Base-by-base conservation (phyloP, 2,797 vertebrate species). In the Sebastes kiyomatsui region DNA sequence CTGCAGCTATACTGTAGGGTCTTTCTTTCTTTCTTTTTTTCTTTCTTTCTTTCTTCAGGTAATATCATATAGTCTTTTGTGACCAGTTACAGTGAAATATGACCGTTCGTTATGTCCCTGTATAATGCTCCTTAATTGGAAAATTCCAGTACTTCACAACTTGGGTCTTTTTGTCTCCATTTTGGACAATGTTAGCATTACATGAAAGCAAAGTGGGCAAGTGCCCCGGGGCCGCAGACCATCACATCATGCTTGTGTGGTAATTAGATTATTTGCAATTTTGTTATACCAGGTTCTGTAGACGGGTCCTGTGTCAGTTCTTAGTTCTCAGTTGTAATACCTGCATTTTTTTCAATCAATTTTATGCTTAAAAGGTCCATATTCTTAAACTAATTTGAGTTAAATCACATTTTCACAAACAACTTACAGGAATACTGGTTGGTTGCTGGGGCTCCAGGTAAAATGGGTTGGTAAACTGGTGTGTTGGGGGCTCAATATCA, bases 11-110 rank as follows among this genome's bases (percentile, higher is more conserved):
- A 46, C 42, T 18, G 16, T 46, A 16, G 42, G 13, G 22, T 49
- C 10, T 62, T 42, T 61, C 10, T 64, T 66, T 71, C 10, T 61
- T 64, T 69, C 18, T 65, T 73, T 60, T 56, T 32, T n/a, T 35
- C 33, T 65, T 76, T 61, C 65, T 32, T 25, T 38, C 35, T 65
- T 76, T 61, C 66, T 32, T n/a, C 25, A 8, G 6, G 22, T 28
- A 6, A n/a, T 32, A 46, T 30, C 25, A 30, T 22, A 65, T 16
- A 38, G 23, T 30, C 20, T 49, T n/a, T 20, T 52, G 38, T 67
- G 22, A 22, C 49, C 49, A 52, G 4, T n/a, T 52, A n/a, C 18
- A 52, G 20, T 52, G 49, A 52, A 52, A 20, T 52, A 52, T 20
- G 20, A n/a, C 49, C 2, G 20, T 2, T n/a, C 4, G 3, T 52